Percentiles rank a stretch among this genome's conserved stretches.
Conservation (phyloP, 1,140 invertebrate species). For the Anastatus disparis region DNA sequence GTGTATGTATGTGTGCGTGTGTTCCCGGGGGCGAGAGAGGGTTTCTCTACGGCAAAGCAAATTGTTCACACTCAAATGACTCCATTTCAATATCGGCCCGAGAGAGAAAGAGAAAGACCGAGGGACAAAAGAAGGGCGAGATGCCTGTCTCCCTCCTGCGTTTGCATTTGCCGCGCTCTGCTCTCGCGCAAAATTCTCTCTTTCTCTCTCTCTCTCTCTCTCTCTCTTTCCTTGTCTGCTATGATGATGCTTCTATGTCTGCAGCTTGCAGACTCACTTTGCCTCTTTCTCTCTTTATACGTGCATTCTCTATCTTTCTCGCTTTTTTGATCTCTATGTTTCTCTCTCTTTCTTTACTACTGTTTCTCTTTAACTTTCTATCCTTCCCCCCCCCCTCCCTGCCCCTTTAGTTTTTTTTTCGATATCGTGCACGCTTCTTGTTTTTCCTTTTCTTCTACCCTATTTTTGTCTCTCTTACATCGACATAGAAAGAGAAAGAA, state of each 20-base stretch:
- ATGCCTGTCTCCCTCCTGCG: constrained; percentile 64
- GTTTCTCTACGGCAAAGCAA: constrained; percentile 63
- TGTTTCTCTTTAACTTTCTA: constrained; percentile 1
- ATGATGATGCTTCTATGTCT: constrained; percentile 34
- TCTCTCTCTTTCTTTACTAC: constrained; percentile 42
- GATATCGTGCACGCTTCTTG: constrained; percentile 4
- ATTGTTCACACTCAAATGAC: constrained; percentile 71
- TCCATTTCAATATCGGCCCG: constrained; percentile 69
- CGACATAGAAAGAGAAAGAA: background rate
- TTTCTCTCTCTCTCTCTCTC: constrained; percentile 22
- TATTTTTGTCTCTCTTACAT: constrained; percentile 21
- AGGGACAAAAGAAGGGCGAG: constrained; percentile 69
- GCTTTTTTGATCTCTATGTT: constrained; percentile 33
- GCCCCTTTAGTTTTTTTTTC: background rate
- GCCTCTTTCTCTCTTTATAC: constrained; percentile 44
- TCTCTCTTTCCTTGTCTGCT: constrained; percentile 17
- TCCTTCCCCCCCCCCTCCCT: background rate
- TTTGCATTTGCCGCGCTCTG: constrained; percentile 62
- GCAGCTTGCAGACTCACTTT: constrained; percentile 22
- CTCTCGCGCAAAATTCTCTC: constrained; percentile 42
- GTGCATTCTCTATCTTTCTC: constrained; percentile 31
- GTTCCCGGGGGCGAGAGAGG: constrained; percentile 34
- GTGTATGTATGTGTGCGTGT: background rate
- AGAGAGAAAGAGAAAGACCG: constrained; percentile 45
- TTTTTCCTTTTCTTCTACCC: constrained; percentile 42